Conservation (phyloP, 1,140 invertebrate species). For the Spodoptera frugiperda region DNA sequence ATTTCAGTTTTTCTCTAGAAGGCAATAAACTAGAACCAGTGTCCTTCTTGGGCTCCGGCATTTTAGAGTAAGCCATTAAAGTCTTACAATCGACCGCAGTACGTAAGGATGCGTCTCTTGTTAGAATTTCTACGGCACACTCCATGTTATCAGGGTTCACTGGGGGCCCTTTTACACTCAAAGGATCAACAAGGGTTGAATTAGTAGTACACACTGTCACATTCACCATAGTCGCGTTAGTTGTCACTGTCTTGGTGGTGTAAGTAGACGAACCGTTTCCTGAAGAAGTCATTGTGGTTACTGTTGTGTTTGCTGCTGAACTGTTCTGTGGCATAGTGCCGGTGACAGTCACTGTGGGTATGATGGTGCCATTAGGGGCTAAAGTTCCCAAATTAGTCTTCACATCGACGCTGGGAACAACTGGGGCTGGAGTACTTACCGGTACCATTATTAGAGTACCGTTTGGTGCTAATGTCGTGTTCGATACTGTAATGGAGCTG, state of each 20-base stretch:
- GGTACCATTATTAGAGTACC: background rate
- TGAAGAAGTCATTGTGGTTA: background rate
- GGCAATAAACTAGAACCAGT: constrained; percentile 61
- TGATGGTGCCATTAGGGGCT: background rate
- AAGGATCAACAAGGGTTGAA: constrained; percentile 60
- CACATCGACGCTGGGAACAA: too few species aligned
- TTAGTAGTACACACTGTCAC: constrained; percentile 52
- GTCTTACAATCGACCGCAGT: constrained; percentile 70
- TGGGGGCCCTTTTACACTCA: constrained; percentile 66
- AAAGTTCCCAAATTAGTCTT: background rate
- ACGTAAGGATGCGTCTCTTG: constrained; percentile 57
- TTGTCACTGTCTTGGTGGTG: constrained; percentile 27
- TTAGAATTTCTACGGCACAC: constrained; percentile 73
- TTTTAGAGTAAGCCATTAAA: constrained; percentile 72
- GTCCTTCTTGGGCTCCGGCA: constrained; percentile 73
- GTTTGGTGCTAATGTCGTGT: background rate
- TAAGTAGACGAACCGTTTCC: constrained; percentile 16
- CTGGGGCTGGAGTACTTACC: background rate
- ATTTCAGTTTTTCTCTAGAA: constrained; percentile 69
- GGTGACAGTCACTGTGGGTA: background rate
- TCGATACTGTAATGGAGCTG: too few species aligned
- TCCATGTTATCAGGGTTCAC: constrained; percentile 65
- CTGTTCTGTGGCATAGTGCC: background rate
- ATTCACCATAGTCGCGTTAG: constrained; percentile 51
- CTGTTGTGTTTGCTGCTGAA: background rate